Base-by-base conservation (phyloP, 2,888 invertebrate species). In the Pharmacophagus antenor region DNA sequence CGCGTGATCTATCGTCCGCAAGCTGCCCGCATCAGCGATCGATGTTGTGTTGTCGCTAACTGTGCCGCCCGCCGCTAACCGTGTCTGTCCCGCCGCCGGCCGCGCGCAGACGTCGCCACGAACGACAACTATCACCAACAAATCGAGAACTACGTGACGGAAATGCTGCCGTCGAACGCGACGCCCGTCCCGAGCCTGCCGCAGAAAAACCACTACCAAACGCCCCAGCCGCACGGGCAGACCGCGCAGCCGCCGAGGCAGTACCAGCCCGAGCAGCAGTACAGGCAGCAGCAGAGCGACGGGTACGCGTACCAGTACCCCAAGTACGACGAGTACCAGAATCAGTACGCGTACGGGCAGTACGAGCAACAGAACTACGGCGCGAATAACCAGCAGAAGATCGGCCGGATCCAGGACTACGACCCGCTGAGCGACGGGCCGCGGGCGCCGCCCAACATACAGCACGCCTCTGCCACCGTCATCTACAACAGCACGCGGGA, bases 371-470 rank as follows among this genome's bases (percentile, higher is more conserved):
- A 77, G 59, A 77, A 81, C 31, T 76, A 80, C 41, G 70, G 73
- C 2, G 68, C 65, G 2, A 68, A 68, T 8, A 66, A 65, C n/a
- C 74, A 79, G 54, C 85, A 85, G 79, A 91, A 91, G 79, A 93
- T 95, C 77, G 93, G 95, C 65, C 92, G 95, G 88, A 95, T 95
- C 68, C 95, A 95, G 66, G 96, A 96, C 74, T 96, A 95, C 73
- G 96, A 96, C 80, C 95, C 96, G 2, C 85, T 94, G 65, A 93
- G 92, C 68, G 95, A 95, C 73, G 93, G 94, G 51, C 94, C 94
- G 17, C 91, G 95, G 64, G 92, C 91, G 52, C 92, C 93, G 63
- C 94, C 95, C 0, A 95, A 95, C 76, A 94, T 96, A 4, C 93
- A 94, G 63, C 91, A 96, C 70, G 94, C 95, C 71, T 95, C 95